These are phyloP conservation scores for Aphaenogaster rudis DNA, from an alignment of 1,140 invertebrate genomes.

Conservation along the genomic window DNA sequence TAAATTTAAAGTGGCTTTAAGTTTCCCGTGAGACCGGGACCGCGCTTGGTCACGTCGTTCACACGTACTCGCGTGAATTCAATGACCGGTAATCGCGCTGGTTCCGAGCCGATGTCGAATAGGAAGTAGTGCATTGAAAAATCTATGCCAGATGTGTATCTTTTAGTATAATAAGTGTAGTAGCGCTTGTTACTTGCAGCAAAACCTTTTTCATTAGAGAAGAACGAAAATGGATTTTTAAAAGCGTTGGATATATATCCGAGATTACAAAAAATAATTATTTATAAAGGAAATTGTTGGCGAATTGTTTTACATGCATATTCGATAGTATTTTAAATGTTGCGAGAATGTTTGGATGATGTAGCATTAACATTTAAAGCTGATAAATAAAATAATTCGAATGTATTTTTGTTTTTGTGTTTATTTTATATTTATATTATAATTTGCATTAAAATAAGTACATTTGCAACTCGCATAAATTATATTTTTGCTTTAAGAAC, in stretches of 20 bases:
- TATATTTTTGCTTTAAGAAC: not conserved
- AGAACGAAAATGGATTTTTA: not conserved
- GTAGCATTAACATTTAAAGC: not conserved
- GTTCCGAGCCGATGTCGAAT: not conserved
- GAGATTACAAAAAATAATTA: not conserved
- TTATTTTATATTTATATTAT: not conserved
- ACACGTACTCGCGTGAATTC: conserved; percentile 31
- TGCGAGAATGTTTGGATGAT: not conserved
- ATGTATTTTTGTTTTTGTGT: not conserved
- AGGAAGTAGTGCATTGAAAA: conserved; percentile 29
- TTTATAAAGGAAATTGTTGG: not conserved
- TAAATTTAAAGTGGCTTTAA: conserved; percentile 52
- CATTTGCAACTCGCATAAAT: too few relatives aligned
- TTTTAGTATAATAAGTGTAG: not conserved
- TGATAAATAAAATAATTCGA: not conserved
- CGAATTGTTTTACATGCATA: not conserved
- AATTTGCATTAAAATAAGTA: not conserved
- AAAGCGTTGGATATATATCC: not conserved
- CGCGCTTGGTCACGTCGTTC: conserved; percentile 30
- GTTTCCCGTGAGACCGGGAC: conserved; percentile 28
- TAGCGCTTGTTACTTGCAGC: not conserved
- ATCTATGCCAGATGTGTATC: not conserved
- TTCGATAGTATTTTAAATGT: not conserved
- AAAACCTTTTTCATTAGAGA: not conserved
- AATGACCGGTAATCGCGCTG: not conserved